These are phyloP conservation scores for Cliona cf. orientalis DNA, from an alignment of 37 sponge, comb jelly and placozoan genomes.

Conservation along the genomic window DNA sequence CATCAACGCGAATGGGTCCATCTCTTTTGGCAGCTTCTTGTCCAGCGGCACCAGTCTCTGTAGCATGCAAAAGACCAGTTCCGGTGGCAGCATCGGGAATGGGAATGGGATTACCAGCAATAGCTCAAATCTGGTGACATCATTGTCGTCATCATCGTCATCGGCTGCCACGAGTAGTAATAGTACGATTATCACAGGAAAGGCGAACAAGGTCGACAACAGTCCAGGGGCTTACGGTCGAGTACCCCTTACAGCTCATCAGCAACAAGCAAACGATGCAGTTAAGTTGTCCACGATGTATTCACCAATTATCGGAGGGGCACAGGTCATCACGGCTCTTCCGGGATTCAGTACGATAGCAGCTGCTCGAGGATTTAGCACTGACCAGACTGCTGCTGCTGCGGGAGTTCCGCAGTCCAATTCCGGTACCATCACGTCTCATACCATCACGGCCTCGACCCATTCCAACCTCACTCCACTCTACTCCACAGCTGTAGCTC, in stretches of 20 bases:
- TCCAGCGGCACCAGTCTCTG: conserved; percentile 57
- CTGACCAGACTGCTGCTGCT: not conserved
- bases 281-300: conserved; percentile 15
- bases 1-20: conserved; percentile 57
- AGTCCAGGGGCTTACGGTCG: not conserved
- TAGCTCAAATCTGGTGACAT: too few relatives aligned
- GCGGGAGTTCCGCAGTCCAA: not conserved
- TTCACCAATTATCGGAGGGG: not conserved
- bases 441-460: not conserved
- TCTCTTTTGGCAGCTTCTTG: conserved; percentile 56
- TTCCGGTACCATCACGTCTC: not conserved
- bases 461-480: conserved; percentile 4
- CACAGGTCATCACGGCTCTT: conserved; percentile 17
- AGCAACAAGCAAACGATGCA: not conserved
- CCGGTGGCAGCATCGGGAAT: too few relatives aligned
- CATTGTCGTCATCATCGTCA: not conserved
- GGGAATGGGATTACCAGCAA: too few relatives aligned
- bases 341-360: conserved; percentile 22
- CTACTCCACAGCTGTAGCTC: not conserved
- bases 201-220: not conserved
- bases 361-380: not conserved
- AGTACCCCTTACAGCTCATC: not conserved
- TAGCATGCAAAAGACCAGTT: conserved; percentile 10
- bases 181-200: not conserved
- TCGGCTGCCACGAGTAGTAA: not conserved